These are phyloP conservation scores for Lycocerus yunnanus DNA, from an alignment of 2,888 invertebrate species.

Conservation along the genomic window DNA sequence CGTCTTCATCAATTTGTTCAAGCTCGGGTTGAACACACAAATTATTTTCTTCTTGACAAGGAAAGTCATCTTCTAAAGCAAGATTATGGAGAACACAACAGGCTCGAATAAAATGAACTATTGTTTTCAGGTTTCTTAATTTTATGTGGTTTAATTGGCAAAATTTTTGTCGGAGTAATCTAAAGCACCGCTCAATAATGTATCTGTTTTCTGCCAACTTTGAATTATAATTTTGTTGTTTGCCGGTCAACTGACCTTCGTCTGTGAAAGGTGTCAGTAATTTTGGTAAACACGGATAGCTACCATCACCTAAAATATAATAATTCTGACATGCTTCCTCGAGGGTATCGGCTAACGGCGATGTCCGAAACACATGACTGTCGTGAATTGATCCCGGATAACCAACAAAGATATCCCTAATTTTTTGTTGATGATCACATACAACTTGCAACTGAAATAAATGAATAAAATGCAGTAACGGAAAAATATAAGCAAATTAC, in stretches of 20 bases:
- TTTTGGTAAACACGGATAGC: slow-evolving; percentile 11
- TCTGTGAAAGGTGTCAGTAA: slow-evolving; percentile 18
- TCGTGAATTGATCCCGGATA: slow-evolving; percentile 8
- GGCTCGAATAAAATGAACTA: slow-evolving; percentile 20
- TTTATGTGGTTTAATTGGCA: slow-evolving; percentile 20
- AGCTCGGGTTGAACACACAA: too few relatives aligned
- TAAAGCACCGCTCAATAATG: slow-evolving; percentile 19
- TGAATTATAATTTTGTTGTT: slow-evolving; percentile 13
- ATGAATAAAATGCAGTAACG: not conserved
- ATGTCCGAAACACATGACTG: not conserved
- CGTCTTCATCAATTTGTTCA: too few relatives aligned
- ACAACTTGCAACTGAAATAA: slow-evolving; percentile 13
- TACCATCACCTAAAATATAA: slow-evolving; percentile 12
- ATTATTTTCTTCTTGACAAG: not conserved
- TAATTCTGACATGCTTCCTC: slow-evolving; percentile 3
- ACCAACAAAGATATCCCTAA: slow-evolving; percentile 7
- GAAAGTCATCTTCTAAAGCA: not conserved
- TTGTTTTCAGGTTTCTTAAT: slow-evolving; percentile 8
- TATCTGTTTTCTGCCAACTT: slow-evolving; percentile 12
- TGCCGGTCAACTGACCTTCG: slow-evolving; percentile 8
- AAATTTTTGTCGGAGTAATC: slow-evolving; percentile 24
- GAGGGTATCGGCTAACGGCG: not conserved
- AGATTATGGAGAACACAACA: slow-evolving; percentile 20
- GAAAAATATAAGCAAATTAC: not conserved
- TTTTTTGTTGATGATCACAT: slow-evolving; percentile 9